phyloP scores from a whole-genome alignment of 2,113 vertebrate genomes.

The Corythornis vintsioides region DNA sequence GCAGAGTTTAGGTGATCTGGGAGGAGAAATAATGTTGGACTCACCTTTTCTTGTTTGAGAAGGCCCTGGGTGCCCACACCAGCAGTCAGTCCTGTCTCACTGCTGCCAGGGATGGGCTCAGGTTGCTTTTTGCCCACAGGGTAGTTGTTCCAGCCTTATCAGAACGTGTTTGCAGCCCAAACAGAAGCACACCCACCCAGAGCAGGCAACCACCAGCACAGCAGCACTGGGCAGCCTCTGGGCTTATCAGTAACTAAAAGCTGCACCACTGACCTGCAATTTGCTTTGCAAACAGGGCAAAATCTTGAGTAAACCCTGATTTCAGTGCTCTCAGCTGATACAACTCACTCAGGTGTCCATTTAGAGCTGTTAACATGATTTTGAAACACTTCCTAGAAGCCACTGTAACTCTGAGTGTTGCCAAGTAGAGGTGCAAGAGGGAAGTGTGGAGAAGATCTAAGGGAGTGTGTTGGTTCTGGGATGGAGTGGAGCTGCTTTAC shows the following conservation, averaged over 20 bases:
- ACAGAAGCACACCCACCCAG: fast-evolving
- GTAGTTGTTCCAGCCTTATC: not conserved
- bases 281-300: not conserved
- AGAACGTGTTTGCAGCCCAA: not conserved
- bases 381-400: not conserved
- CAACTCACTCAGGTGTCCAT: not conserved
- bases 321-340: not conserved
- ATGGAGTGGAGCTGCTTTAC: no score
- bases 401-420: not conserved
- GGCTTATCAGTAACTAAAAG: not conserved
- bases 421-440: no score
- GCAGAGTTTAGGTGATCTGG: not conserved
- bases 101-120: fast-evolving
- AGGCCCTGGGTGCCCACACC: fast-evolving
- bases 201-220: fast-evolving
- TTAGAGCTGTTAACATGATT: not conserved
- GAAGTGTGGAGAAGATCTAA: no score
- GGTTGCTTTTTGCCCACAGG: not conserved
- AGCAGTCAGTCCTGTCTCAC: not conserved
- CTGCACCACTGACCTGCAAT: not conserved
- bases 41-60: not conserved
- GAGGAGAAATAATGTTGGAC: not conserved
- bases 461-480: no score
- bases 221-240: not conserved
- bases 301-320: not conserved